Evolutionary conservation across 2,797 vertebrate genomes (phyloP).

Genomic region (Rhinella marina): DNA sequence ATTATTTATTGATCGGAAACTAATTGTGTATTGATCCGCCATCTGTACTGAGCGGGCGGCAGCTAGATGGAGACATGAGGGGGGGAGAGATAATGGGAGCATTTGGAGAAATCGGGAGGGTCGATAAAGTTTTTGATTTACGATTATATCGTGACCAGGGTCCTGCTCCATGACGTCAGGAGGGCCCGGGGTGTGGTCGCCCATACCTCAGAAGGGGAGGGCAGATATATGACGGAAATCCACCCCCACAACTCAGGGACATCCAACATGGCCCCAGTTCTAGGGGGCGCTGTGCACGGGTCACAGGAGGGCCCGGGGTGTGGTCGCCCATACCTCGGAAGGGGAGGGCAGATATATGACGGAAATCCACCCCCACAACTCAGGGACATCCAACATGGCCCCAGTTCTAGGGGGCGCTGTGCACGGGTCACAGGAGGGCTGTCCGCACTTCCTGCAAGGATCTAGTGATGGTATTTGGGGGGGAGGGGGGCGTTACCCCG

Average conservation of each 20-base stretch:
- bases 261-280: no score
- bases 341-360: no score
- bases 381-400: no score
- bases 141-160: not conserved
- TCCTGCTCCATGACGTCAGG: slow-evolving; percentile 31
- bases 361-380: no score
- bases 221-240: no score
- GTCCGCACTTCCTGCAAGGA: not conserved
- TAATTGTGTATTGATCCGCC: slow-evolving; percentile 86
- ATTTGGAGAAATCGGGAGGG: slow-evolving; percentile 6
- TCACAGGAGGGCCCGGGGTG: not conserved
- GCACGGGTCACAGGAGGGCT: not conserved
- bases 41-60: slow-evolving; percentile 81
- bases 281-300: not conserved
- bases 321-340: no score
- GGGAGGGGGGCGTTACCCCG: not conserved
- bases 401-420: not conserved
- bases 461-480: not conserved
- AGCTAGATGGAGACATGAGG: slow-evolving; percentile 70
- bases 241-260: no score
- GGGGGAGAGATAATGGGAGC: not conserved
- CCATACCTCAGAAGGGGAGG: no score
- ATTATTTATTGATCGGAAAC: slow-evolving; percentile 84
- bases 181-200: no score
- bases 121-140: slow-evolving; percentile 49